A percentile compares a stretch with the other conserved stretches of the same genome.
Conservation (phyloP, 2,797 vertebrate species). For the Neomorphus geoffroyi region DNA sequence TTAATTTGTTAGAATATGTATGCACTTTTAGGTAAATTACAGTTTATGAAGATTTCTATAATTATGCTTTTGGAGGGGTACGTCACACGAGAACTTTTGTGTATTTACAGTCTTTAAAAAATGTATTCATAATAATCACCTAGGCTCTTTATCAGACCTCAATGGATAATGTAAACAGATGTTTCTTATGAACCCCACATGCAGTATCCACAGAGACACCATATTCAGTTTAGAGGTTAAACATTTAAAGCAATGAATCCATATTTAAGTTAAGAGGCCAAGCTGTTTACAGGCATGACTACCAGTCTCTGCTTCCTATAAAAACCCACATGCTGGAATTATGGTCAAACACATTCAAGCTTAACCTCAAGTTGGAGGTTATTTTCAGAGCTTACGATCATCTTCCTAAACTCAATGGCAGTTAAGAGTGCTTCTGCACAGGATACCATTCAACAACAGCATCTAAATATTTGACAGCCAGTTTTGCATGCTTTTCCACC, state of each 20-base stretch:
- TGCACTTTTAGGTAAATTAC: not conserved
- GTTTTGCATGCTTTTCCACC: not conserved
- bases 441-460: not conserved
- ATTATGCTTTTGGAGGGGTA: not conserved
- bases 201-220: not conserved
- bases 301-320: slow-evolving; percentile 9
- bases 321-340: not conserved
- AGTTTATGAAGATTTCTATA: not conserved
- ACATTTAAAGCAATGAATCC: not conserved
- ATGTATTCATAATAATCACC: not conserved
- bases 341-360: not conserved
- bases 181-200: not conserved
- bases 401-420: not conserved
- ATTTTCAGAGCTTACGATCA: slow-evolving; percentile 14
- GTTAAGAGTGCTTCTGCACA: not conserved
- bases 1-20: not conserved
- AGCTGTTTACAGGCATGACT: slow-evolving; percentile 35
- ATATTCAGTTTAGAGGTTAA: not conserved
- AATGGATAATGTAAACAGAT: not conserved
- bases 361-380: not conserved
- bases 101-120: not conserved
- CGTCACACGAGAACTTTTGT: fast-evolving
- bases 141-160: not conserved
- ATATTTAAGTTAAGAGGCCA: not conserved
- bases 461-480: not conserved